Conservation (phyloP, 2,888 invertebrate species). For the Siphlonurus alternatus region DNA sequence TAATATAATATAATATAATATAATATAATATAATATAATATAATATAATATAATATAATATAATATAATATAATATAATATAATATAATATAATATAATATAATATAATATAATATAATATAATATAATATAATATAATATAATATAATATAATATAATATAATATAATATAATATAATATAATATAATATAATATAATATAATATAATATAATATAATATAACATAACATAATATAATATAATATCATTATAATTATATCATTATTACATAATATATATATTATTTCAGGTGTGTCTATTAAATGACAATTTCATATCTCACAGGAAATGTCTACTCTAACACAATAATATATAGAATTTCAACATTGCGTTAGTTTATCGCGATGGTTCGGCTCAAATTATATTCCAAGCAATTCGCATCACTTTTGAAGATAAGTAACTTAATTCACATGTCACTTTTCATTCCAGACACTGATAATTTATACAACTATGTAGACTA, state of each 20-base stretch:
- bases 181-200: neutral
- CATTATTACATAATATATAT: no score
- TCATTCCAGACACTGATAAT: no score
- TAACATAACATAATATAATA: neutral
- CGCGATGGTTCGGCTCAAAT: no score
- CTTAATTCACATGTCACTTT: no score
- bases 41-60: neutral
- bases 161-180: neutral
- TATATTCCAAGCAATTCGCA: no score
- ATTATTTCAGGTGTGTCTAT: no score
- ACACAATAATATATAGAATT: no score
- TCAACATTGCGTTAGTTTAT: no score
- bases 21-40: neutral
- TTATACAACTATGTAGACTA: no score
- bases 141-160: neutral
- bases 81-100: neutral
- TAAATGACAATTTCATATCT: no score
- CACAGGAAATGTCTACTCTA: no score
- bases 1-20: neutral
- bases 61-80: neutral
- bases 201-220: neutral
- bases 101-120: neutral
- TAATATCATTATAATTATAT: neutral
- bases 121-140: neutral
- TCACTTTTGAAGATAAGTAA: no score